Evolutionary conservation across 2,797 vertebrate species (phyloP), one percentile per base, ranked within the genome.

Genomic region (Bovichtus variegatus): DNA sequence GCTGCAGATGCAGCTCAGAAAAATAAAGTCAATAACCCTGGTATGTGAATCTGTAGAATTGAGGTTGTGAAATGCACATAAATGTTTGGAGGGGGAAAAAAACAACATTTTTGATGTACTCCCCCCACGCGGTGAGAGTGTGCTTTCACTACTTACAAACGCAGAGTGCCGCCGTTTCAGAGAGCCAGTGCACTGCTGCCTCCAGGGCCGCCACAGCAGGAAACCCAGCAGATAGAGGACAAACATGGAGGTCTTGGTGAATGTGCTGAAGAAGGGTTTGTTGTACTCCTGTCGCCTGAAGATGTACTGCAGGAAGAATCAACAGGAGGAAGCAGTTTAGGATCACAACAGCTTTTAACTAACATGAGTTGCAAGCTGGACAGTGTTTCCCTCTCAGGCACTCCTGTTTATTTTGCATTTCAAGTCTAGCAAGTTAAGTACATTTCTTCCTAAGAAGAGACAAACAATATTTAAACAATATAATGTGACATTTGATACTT

Each of bases 251-350:
- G 98, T 97, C 94, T 98, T 99, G 84, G 97, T 96, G 93, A 99
- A 99, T 0, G 98, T 99, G 95, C 98, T 99, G 93, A 99, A 99
- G 93, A 99, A 99, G 10, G 98, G 98, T 84, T 99, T 99, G 90
- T 97, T 97, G 95, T 98, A 99, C 51, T 96, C 97, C 79, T 97
- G 96, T 53, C 84, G 90, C 88, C 93, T 94, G 86, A 99, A 99
- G 90, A 99, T 97, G 88, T 99, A 99, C 98, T 99, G 94, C 13
- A 9, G 57, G 51, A 27, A 68, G 50, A 83, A 73, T 9, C 1
- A 51, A 59, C 9, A 74, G 41, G 23, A 66, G 29, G 50, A 46
- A 34, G 23, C 19, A 1, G 23, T 76, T n/a, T 51, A 63, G 61
- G 5, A 47, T 54, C 2, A 41, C 2, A 55, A 62, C 9, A 18